Conservation (phyloP, 2,888 invertebrate species). For the Bombylius discolor region DNA sequence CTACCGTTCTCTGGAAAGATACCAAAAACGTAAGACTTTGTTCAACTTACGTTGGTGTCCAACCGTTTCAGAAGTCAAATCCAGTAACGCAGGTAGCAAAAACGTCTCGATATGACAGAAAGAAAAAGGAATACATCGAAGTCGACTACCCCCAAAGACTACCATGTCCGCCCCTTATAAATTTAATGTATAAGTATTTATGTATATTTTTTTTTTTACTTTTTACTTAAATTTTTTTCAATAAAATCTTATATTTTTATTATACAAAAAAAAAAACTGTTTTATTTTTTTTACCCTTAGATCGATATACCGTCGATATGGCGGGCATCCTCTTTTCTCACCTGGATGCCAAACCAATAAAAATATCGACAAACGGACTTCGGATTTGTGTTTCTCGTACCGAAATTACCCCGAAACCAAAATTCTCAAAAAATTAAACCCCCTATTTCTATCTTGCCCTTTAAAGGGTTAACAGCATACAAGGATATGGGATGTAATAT, state of each 20-base stretch:
- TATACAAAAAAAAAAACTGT: no score
- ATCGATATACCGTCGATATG: not conserved
- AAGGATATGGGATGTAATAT: not conserved
- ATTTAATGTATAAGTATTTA: no score
- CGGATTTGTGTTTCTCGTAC: not conserved
- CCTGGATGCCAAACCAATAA: not conserved
- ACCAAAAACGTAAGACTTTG: slow-evolving; percentile 25
- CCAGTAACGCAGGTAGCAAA: slow-evolving; percentile 7
- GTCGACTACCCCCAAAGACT: slow-evolving; percentile 14
- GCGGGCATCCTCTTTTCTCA: not conserved
- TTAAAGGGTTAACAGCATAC: not conserved
- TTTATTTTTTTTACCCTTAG: no score
- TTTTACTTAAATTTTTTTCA: no score
- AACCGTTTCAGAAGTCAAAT: slow-evolving; percentile 13
- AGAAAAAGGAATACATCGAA: slow-evolving; percentile 14
- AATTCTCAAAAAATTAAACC: not conserved
- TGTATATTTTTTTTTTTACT: no score
- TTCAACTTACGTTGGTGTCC: slow-evolving; percentile 26
- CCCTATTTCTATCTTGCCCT: no score
- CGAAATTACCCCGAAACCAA: not conserved
- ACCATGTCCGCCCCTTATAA: no score
- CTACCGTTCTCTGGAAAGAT: slow-evolving; percentile 23
- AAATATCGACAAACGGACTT: not conserved
- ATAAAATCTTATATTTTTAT: no score
- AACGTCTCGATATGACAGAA: slow-evolving; percentile 12